phyloP scores from a whole-genome alignment of 2,888 invertebrate species.

The Ectemnius continuus region DNA sequence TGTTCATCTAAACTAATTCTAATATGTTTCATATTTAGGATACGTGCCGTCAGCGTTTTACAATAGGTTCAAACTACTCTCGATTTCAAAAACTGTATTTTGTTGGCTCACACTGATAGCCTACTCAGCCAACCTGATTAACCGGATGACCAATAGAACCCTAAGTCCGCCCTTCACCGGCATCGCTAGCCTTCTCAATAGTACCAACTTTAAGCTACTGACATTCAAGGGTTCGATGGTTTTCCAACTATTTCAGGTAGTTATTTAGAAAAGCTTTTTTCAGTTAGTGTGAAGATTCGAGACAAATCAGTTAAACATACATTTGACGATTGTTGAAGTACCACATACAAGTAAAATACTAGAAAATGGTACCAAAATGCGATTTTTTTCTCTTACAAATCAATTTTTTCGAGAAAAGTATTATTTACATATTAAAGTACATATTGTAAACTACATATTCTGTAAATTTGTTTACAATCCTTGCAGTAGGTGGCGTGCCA shows the following conservation, averaged over 20 bases:
- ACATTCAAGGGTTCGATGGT: constrained; percentile 39
- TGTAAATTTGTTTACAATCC: too few relatives aligned
- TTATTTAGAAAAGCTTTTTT: neutral
- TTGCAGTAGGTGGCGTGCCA: too few relatives aligned
- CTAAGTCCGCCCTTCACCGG: constrained; percentile 44
- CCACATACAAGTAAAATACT: too few relatives aligned
- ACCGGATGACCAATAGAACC: constrained; percentile 48
- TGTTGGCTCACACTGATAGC: constrained; percentile 55
- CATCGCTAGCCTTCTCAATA: constrained; percentile 40
- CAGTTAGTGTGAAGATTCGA: too few relatives aligned
- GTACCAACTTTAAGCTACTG: constrained; percentile 43
- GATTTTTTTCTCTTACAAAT: too few relatives aligned
- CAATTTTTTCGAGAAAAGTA: too few relatives aligned
- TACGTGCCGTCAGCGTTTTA: constrained; percentile 45
- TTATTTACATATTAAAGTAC: too few relatives aligned
- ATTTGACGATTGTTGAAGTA: too few relatives aligned
- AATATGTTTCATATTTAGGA: constrained; percentile 25
- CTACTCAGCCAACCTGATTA: constrained; percentile 52
- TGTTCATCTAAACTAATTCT: neutral
- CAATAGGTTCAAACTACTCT: constrained; percentile 46
- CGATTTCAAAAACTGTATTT: constrained; percentile 51
- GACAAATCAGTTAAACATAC: neutral
- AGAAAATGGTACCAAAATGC: too few relatives aligned
- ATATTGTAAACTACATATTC: too few relatives aligned
- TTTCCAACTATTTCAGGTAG: constrained; percentile 35